Evolutionary conservation across 2,797 vertebrate species (phyloP), one percentile per base, ranked within the genome.

Genomic region (Cheirogaleus major): DNA sequence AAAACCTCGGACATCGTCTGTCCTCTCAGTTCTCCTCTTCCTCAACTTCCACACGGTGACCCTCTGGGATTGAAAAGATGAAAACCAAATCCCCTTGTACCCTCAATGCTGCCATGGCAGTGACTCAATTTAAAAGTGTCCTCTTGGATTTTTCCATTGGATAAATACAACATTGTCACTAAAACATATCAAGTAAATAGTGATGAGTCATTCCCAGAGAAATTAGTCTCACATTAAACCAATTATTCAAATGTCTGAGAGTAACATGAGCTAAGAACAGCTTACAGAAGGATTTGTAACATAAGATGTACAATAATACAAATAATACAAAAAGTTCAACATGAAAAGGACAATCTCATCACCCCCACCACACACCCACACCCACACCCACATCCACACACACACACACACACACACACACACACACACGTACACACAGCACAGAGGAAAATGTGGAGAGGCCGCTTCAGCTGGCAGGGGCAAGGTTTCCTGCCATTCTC

Each of bases 211-310:
- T 75, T 82, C 90, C 87, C 96, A 96, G 94, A 96, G 94, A 96
- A 95, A 97, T 93, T 8, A 92, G 79, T 91, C 67, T 92, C 84
- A 61, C 38, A 20, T 91, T 96, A 95, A 97, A 96, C 92, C 96
- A 90, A 50, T 83, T 85, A 95, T 95, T 97, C 95, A 59, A 95
- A 83, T 91, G 43, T 55, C 79, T 20, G 83, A 20, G 73, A 96
- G 73, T 70, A 96, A 97, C 35, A 55, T 2, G 79, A 97, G 90
- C 85, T 79, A 76, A 97, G 73, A 32, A n/a, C 82, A 25, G 73
- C 61, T 80, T 81, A 85, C 82, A 72, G 89, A 79, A 92, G 97
- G 96, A 97, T 92, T 38, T 98, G 97, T 94, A 97, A 98, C 57
- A 0, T 52, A 95, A 97, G 81, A 95, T 45, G 67, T 10, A 69